A percentile compares a stretch with the other conserved stretches of the same genome.
Conservation (phyloP, 1,140 invertebrate species). For the Pogonomyrmex barbatus region DNA sequence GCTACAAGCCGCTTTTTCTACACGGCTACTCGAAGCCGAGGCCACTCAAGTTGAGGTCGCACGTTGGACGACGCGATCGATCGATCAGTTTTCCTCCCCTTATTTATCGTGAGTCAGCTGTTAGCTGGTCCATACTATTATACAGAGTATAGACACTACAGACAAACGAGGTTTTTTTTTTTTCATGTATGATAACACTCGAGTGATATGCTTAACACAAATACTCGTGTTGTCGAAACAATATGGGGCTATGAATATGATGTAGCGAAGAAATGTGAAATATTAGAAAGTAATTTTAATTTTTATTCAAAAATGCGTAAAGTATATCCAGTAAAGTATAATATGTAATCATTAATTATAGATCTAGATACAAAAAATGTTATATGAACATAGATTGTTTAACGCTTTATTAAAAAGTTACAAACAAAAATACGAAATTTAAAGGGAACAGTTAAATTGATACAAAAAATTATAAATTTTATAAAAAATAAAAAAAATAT, state of each 20-base stretch:
- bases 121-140: slow-evolving; percentile 2
- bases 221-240: neutral
- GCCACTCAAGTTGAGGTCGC: slow-evolving; percentile 24
- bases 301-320: neutral
- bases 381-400: too few species aligned
- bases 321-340: neutral
- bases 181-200: neutral
- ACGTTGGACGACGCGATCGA: slow-evolving; percentile 27
- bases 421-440: too few species aligned
- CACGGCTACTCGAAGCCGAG: slow-evolving; percentile 10
- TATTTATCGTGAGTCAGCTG: slow-evolving; percentile 11
- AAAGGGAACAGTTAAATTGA: too few species aligned
- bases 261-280: neutral
- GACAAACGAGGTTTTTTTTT: neutral
- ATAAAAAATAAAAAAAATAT: too few species aligned
- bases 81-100: slow-evolving; percentile 18
- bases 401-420: too few species aligned
- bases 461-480: too few species aligned
- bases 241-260: neutral
- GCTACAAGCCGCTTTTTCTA: slow-evolving; percentile 37
- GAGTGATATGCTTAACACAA: neutral
- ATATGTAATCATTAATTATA: neutral
- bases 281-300: neutral
- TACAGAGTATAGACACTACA: neutral
- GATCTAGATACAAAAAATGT: too few species aligned